Evolutionary conservation across 2,888 invertebrate genomes (phyloP).

Genomic region (Agrenia bidenticulata): DNA sequence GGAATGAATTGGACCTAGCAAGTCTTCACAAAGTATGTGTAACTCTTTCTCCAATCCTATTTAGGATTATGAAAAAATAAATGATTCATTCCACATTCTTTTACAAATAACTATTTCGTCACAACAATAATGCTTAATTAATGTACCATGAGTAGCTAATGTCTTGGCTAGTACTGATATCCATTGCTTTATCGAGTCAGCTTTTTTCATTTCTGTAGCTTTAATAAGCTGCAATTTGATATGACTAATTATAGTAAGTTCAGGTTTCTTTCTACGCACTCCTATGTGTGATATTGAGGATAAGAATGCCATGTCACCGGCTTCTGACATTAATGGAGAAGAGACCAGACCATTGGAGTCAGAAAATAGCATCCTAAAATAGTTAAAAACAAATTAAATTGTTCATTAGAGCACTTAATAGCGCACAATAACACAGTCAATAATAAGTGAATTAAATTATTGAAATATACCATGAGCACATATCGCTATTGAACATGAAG

Average conservation of each 20-base stretch:
- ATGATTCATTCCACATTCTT: too few species aligned
- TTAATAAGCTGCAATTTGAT: slow-evolving; percentile 72
- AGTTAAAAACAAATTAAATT: too few species aligned
- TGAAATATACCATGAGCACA: slow-evolving; percentile 69
- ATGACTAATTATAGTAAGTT: slow-evolving; percentile 57
- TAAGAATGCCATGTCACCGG: slow-evolving; percentile 24
- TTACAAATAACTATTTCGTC: too few species aligned
- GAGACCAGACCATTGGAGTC: slow-evolving; percentile 41
- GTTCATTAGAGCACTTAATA: background rate
- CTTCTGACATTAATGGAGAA: slow-evolving; percentile 27
- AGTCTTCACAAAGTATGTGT: slow-evolving; percentile 72
- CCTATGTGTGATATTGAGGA: slow-evolving; percentile 19
- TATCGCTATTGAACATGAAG: slow-evolving; percentile 75
- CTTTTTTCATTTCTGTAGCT: slow-evolving; percentile 68
- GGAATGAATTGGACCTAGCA: slow-evolving; percentile 72
- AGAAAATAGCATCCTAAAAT: slow-evolving; percentile 31
- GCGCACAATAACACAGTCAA: background rate
- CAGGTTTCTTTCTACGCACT: slow-evolving; percentile 50
- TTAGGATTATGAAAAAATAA: background rate
- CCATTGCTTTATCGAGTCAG: slow-evolving; percentile 77
- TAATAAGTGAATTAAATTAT: background rate
- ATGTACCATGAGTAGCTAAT: slow-evolving; percentile 66
- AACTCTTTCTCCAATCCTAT: slow-evolving; percentile 71
- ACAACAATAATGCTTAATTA: too few species aligned
- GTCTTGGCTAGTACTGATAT: slow-evolving; percentile 64